A percentile compares a stretch with the other conserved stretches of the same genome.
These are phyloP conservation scores for Nezara viridula DNA, from an alignment of 2,888 invertebrate species.

Conservation along the genomic window DNA sequence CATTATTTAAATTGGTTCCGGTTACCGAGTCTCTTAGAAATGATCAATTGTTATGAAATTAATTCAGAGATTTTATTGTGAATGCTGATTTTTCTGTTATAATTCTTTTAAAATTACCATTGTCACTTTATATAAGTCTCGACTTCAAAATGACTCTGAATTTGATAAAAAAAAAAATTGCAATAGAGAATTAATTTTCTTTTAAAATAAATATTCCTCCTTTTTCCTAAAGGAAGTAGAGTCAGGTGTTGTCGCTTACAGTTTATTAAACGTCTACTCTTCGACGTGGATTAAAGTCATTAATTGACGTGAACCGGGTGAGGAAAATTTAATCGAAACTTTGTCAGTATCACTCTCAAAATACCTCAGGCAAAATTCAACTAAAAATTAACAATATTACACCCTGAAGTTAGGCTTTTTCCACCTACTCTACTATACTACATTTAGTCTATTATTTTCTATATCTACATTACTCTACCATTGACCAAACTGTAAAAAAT, in stretches of 20 bases:
- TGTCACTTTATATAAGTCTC: background rate
- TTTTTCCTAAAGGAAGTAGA: background rate
- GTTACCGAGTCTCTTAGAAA: background rate
- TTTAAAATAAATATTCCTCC: background rate
- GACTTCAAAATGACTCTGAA: background rate
- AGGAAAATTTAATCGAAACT: background rate
- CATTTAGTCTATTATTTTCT: no score
- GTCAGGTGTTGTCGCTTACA: background rate
- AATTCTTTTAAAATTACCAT: no score
- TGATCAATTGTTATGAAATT: background rate
- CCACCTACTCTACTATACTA: no score
- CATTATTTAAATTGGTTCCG: background rate
- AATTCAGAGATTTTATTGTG: no score
- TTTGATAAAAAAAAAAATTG: background rate
- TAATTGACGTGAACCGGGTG: background rate
- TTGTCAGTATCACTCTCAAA: background rate
- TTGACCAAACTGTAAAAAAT: no score
- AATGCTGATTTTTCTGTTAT: no score
- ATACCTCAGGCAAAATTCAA: background rate
- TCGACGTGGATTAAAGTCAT: background rate
- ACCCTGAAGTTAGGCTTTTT: no score
- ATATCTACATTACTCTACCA: no score
- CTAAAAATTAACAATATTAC: no score
- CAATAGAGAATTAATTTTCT: background rate
- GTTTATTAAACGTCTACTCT: background rate